Conservation (phyloP, 2,113 vertebrate genomes). For the Boulengeromyrus knoepffleri region DNA sequence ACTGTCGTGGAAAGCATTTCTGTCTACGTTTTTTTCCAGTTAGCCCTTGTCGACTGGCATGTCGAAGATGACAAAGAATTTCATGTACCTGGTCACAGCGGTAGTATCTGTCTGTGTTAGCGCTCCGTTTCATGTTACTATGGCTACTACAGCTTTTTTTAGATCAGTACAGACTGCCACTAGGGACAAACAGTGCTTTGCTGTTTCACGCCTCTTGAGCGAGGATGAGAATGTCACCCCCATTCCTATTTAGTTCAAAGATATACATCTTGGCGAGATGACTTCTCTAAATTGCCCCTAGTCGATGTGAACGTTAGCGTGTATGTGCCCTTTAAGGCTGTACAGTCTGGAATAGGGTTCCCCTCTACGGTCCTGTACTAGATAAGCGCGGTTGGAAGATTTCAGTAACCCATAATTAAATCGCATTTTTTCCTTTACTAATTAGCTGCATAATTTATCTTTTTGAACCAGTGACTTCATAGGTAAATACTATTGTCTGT, state of each 20-base stretch:
- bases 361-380: neutral
- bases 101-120: neutral
- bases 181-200: constrained; percentile 5
- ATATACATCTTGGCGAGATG: neutral
- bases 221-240: neutral
- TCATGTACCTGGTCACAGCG: neutral
- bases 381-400: neutral
- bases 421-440: neutral
- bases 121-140: neutral
- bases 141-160: neutral
- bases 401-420: neutral
- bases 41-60: neutral
- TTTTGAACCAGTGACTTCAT: neutral
- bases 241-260: neutral
- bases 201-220: neutral
- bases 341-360: neutral
- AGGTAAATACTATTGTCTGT: neutral
- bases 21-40: no score
- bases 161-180: neutral
- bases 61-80: neutral
- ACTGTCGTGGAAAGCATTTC: constrained; percentile 18
- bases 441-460: neutral
- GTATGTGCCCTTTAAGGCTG: neutral
- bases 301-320: neutral
- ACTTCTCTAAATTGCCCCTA: neutral